These are phyloP conservation scores for Nomada hirtipes DNA, from an alignment of 2,888 invertebrate genomes.

Conservation along the genomic window DNA sequence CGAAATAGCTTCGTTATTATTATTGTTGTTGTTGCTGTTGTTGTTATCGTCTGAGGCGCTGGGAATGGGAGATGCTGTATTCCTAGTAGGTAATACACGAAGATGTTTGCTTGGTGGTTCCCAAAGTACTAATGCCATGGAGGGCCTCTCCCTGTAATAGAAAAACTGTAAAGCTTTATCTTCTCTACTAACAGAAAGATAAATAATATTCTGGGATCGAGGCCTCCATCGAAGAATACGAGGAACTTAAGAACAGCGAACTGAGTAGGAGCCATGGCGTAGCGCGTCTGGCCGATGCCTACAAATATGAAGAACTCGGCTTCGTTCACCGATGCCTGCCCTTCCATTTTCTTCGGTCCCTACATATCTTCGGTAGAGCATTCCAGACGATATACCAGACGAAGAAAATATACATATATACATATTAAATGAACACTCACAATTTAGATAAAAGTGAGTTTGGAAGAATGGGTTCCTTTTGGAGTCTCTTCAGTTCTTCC, in stretches of 20 bases:
- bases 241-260: too few relatives aligned
- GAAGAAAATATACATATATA: background rate
- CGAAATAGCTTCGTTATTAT: constrained; percentile 71
- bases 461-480: constrained; percentile 89
- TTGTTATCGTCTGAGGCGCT: constrained; percentile 68
- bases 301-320: too few relatives aligned
- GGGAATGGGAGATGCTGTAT: constrained; percentile 70
- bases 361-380: too few relatives aligned
- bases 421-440: constrained; percentile 66
- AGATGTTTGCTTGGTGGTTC: constrained; percentile 88
- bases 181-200: constrained; percentile 14
- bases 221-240: too few relatives aligned
- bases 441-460: constrained; percentile 86
- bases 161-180: constrained; percentile 69
- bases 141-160: constrained; percentile 88
- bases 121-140: constrained; percentile 93
- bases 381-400: too few relatives aligned
- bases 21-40: constrained; percentile 67
- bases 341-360: too few relatives aligned
- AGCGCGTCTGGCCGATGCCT: too few relatives aligned
- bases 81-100: constrained; percentile 76
- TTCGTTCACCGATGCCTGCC: too few relatives aligned
- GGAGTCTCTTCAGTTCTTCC: constrained; percentile 89
- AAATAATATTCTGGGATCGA: too few relatives aligned
- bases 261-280: too few relatives aligned